A percentile compares a stretch with the other conserved stretches of the same genome.
Evolutionary conservation across 2,797 vertebrate species (phyloP).

Genomic region (Acanthurus tractus): DNA sequence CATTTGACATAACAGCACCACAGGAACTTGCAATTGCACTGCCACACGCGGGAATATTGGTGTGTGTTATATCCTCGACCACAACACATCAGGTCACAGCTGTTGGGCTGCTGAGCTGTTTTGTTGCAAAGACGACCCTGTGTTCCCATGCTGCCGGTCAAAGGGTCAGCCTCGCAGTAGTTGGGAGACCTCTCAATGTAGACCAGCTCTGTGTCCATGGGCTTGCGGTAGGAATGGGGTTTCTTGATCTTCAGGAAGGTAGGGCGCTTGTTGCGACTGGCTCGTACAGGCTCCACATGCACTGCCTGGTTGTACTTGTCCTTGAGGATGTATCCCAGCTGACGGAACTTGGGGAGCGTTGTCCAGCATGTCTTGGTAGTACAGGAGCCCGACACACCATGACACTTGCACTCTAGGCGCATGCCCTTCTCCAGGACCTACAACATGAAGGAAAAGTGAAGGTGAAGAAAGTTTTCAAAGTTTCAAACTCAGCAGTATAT

Average conservation of each 20-base stretch:
- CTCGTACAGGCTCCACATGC: constrained; percentile 95
- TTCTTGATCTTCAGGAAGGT: constrained; percentile 98
- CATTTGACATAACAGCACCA: constrained; percentile 99
- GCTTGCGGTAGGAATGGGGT: constrained; percentile 94
- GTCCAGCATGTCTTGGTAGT: constrained; percentile 99
- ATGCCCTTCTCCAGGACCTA: constrained; percentile 95
- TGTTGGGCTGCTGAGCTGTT: constrained; percentile 92
- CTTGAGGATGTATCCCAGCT: constrained; percentile 96
- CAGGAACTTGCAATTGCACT: constrained; percentile 99
- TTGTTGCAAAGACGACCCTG: constrained; percentile 97
- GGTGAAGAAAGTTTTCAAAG: not conserved
- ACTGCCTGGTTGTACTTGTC: constrained; percentile 96
- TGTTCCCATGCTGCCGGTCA: constrained; percentile 94
- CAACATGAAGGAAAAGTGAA: constrained; percentile 1
- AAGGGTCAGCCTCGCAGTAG: constrained; percentile 95
- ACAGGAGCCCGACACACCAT: constrained; percentile 96
- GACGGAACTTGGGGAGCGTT: constrained; percentile 95
- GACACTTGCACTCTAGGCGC: constrained; percentile 97
- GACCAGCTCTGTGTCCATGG: constrained; percentile 95
- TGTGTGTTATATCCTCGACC: constrained; percentile 97
- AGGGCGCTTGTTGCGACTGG: constrained; percentile 95
- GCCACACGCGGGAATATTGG: constrained; percentile 96
- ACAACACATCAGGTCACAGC: constrained; percentile 98
- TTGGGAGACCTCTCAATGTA: constrained; percentile 97
- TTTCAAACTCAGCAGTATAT: not conserved